These are phyloP conservation scores for Bucorvus abyssinicus DNA, from an alignment of 2,797 vertebrate genomes.

Conservation along the genomic window DNA sequence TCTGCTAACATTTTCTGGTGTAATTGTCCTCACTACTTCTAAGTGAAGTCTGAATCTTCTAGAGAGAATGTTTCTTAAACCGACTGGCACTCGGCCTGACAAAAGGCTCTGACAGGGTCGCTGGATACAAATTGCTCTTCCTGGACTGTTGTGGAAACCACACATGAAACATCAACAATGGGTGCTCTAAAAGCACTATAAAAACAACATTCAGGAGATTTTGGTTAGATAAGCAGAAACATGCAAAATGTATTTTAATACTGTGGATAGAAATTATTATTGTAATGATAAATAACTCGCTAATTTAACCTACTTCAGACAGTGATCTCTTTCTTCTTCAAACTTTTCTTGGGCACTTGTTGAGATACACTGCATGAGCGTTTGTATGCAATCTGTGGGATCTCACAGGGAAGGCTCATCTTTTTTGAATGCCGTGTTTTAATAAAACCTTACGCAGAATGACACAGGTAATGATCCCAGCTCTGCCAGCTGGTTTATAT, in stretches of 20 bases:
- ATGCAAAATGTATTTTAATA: constrained; percentile 9
- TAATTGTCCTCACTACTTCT: neutral
- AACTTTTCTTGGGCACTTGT: neutral
- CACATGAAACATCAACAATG: constrained; percentile 39
- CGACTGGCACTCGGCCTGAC: constrained; percentile 8
- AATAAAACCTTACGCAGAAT: neutral
- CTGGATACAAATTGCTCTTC: constrained; percentile 26
- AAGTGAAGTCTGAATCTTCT: neutral
- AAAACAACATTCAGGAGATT: neutral
- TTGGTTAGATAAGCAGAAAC: constrained; percentile 32
- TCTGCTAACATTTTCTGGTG: neutral
- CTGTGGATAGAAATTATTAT: neutral
- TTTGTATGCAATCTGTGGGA: neutral
- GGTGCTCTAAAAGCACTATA: constrained; percentile 2
- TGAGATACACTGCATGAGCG: neutral
- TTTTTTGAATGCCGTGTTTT: neutral
- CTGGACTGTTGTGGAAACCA: constrained; percentile 56
- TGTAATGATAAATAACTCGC: neutral
- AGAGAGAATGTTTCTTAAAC: constrained; percentile 26
- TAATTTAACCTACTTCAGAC: neutral
- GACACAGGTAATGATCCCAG: neutral
- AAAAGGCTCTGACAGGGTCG: constrained; percentile 10
- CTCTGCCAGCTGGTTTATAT: neutral
- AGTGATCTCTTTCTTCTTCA: neutral
- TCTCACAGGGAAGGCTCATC: neutral